Evolutionary conservation across 2,113 vertebrate species (phyloP), one percentile per base, ranked within the genome.

Genomic region (Aptenodytes forsteri): DNA sequence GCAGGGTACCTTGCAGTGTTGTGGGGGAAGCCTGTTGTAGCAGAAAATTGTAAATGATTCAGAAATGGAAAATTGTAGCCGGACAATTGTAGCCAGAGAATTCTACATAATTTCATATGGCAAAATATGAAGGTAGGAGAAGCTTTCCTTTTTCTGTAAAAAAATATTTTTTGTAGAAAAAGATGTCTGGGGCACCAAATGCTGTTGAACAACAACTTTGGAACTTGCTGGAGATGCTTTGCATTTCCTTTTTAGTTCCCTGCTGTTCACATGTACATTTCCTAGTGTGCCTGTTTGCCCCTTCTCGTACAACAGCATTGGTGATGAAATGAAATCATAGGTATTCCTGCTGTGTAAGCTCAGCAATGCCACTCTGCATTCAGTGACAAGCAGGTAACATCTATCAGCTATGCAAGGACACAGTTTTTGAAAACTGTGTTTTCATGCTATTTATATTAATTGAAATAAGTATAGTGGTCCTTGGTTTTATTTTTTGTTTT

Each of bases 31-130:
- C 32, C 34, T 94, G 27, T 69, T 97, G 59, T 94, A 95, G 84
- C 96, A 97, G 92, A 96, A 97, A 95, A 95, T 95, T 95, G 73
- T 77, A 97, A 96, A 95, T 95, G 64, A 95, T 91, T 96, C 80
- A 94, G 71, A 97, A 98, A 92, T 65, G 40, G 70, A 92, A 92
- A 95, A 89, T 29, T 82, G 61, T 49, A 93, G 49, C 84, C 64
- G 70, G 93, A 92, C 91, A 95, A 89, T 29, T 82, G 61, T 49
- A 93, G 49, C 82, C 66, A 76, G 93, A 70, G 96, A 93, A 83
- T 86, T 77, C 49, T 91, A 77, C 46, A 69, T 62, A 75, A 81
- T 25, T 42, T 73, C 36, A 22, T 42, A 50, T 14, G 15, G 30
- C 27, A 67, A 67, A 42, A 34, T 6, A 23, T 21, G 18, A 72